These are phyloP conservation scores for Julus scandinavius DNA, from an alignment of 2,888 invertebrate genomes.

Conservation along the genomic window DNA sequence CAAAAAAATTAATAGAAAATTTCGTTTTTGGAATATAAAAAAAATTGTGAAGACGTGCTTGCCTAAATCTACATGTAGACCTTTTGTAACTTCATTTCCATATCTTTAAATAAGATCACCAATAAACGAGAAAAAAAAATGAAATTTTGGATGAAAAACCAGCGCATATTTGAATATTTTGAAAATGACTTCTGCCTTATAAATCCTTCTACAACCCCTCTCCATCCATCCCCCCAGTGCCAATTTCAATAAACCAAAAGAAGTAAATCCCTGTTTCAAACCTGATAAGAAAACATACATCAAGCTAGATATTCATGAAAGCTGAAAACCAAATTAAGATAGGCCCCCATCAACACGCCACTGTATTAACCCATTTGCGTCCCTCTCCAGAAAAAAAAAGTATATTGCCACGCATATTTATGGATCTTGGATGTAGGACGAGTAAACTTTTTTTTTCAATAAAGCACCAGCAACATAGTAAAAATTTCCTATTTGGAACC, in stretches of 20 bases:
- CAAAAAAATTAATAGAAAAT: background rate
- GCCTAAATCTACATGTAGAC: background rate
- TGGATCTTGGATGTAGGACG: background rate
- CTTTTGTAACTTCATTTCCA: constrained; percentile 11
- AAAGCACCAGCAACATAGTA: no score
- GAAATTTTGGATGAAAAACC: background rate
- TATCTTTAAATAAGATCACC: constrained; percentile 39
- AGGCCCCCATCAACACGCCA: background rate
- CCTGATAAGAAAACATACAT: constrained; percentile 17
- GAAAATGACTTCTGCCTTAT: background rate
- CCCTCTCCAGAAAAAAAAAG: background rate
- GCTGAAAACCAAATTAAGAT: constrained; percentile 39
- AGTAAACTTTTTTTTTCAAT: background rate
- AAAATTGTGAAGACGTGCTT: background rate
- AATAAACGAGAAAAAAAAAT: constrained; percentile 22
- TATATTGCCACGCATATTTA: background rate
- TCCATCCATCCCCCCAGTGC: background rate
- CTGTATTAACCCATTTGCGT: background rate
- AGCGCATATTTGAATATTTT: background rate
- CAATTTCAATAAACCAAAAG: constrained; percentile 32
- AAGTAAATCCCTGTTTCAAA: constrained; percentile 26
- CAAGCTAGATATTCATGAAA: constrained; percentile 20
- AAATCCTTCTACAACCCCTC: background rate
- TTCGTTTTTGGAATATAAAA: background rate
- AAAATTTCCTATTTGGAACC: no score